phyloP scores from a whole-genome alignment of 2,797 vertebrate species.

The Dicrostonyx torquatus region DNA sequence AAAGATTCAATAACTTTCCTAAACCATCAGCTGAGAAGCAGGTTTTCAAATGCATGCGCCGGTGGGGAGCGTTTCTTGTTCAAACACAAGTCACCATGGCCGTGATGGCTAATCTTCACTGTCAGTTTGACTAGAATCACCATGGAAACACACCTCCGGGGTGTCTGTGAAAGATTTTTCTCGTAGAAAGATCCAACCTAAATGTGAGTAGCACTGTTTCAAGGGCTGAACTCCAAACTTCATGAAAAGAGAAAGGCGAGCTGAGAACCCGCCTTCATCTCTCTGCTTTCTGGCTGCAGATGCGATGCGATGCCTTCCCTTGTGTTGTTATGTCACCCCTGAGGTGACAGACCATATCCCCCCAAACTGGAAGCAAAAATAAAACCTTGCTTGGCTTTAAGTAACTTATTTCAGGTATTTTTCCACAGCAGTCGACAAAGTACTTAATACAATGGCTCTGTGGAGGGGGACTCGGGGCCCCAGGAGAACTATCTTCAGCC shows the following conservation, averaged over 20 bases:
- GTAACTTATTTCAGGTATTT: not conserved
- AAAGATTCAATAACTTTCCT: not conserved
- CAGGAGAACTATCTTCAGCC: not conserved
- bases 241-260: not conserved
- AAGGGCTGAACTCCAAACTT: not conserved
- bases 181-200: not conserved
- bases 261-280: too few species aligned
- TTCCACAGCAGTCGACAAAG: not conserved
- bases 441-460: not conserved
- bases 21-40: not conserved
- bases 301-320: too few species aligned
- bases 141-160: not conserved
- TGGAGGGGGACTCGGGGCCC: not conserved
- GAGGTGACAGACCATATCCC: not conserved
- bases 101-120: not conserved
- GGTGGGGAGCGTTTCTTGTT: too few species aligned
- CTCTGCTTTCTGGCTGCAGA: not conserved
- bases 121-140: not conserved
- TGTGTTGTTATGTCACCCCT: not conserved
- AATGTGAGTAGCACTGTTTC: not conserved
- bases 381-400: not conserved
- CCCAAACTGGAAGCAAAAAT: not conserved
- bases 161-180: not conserved
- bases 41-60: not conserved
- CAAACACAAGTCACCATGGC: not conserved